Evolutionary conservation across 2,113 vertebrate genomes (phyloP).

Genomic region (Carlito syrichta): DNA sequence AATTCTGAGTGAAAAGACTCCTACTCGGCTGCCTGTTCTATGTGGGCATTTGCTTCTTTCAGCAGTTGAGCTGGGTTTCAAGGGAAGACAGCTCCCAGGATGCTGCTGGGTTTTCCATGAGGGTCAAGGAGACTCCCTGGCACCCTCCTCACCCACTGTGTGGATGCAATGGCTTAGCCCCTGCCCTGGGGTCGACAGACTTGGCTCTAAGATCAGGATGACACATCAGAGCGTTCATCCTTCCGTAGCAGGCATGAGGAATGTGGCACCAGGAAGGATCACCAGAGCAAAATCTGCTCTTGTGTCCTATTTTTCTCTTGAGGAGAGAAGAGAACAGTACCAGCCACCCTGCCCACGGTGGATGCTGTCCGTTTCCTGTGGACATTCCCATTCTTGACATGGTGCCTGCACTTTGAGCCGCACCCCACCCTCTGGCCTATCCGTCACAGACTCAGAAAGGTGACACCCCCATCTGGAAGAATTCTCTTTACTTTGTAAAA

Average conservation of each 20-base stretch:
- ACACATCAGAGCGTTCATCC: too few relatives aligned
- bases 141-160: too few relatives aligned
- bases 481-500: neutral
- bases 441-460: neutral
- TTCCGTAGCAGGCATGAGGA: neutral
- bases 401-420: neutral
- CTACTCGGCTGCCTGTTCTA: neutral
- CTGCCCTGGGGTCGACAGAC: neutral
- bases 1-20: neutral
- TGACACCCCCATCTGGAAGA: neutral
- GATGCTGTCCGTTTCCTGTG: neutral
- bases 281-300: neutral
- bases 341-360: fast-evolving
- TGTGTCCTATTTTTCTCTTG: neutral
- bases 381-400: neutral
- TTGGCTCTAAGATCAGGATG: neutral
- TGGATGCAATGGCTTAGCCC: neutral
- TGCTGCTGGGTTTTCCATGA: neutral
- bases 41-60: neutral
- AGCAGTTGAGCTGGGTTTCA: neutral
- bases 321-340: neutral
- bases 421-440: neutral
- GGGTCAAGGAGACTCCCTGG: fast-evolving
- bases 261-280: neutral
- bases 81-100: neutral